These are phyloP conservation scores for Machimus rusticus DNA, from an alignment of 2,888 invertebrate genomes.

Conservation along the genomic window DNA sequence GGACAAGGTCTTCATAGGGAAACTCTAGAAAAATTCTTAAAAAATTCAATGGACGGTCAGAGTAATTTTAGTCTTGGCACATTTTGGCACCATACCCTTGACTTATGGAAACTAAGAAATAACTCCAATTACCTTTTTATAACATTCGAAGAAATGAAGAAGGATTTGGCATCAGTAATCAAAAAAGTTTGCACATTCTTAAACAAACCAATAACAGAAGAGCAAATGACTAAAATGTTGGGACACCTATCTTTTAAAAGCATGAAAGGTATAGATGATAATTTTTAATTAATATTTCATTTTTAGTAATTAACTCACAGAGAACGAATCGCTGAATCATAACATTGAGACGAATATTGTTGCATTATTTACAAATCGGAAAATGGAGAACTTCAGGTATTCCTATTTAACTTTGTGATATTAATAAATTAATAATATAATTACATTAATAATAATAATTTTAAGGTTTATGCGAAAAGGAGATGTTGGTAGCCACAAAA, in stretches of 20 bases:
- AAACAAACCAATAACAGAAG: conserved; percentile 33
- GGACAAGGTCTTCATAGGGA: conserved; percentile 71
- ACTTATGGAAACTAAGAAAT: conserved; percentile 53
- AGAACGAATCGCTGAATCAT: not conserved
- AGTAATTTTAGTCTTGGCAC: conserved; percentile 48
- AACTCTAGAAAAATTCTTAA: conserved; percentile 67
- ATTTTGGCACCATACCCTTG: conserved; percentile 52
- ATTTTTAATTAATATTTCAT: not conserved
- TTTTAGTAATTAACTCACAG: not conserved
- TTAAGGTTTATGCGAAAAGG: conserved; percentile 1
- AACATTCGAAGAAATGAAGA: conserved; percentile 54
- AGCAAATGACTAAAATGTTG: conserved; percentile 38
- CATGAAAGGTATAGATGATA: conserved; percentile 44
- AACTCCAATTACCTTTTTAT: conserved; percentile 52
- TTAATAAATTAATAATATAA: not conserved
- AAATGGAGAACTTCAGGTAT: not conserved
- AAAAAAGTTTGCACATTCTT: conserved; percentile 47
- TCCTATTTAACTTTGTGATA: not conserved
- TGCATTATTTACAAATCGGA: not conserved
- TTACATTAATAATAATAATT: not conserved
- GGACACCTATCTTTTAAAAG: conserved; percentile 47
- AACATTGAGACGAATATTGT: not conserved
- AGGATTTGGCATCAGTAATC: conserved; percentile 50
- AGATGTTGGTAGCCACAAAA: not conserved
- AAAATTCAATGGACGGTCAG: conserved; percentile 34